Base-by-base conservation (phyloP, 2,113 vertebrate genomes). In the Sorex fumeus region DNA sequence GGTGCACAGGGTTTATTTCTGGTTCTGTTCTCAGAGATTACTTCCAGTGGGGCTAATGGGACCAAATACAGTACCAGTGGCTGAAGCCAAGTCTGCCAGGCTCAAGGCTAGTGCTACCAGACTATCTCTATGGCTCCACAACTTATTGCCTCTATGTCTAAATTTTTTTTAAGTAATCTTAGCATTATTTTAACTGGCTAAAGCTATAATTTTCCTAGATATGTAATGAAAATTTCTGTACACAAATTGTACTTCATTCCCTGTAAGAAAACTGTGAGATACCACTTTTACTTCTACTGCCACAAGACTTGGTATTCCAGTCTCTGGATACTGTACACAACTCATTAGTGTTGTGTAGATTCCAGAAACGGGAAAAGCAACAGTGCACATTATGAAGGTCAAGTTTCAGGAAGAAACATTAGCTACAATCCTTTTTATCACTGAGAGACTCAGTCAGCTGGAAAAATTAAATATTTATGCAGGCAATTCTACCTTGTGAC, bases 391-490 rank as follows among this genome's bases (percentile, higher is more conserved):
- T 36, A 62, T n/a, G 76, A 93, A 71, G 91, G 71, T 90, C 75
- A 95, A 50, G 83, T 84, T 95, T 94, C 92, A 88, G 67, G 67
- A 92, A 84, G 90, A 94, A 94, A 95, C 79, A 90, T 34, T 27
- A 93, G 84, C 85, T 84, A 50, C 27, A 67, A 93, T 27, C 50
- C 77, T 91, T 88, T 88, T 91, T 76, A 95, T 80, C 85, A 69
- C 30, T 36, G 40, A 83, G 75, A 84, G 67, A 47, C 88, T 80
- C 28, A 74, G 79, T 77, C 50, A 80, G 76, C 71, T 74, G 72
- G 85, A 92, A 94, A 93, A 91, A 93, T 94, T 88, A 95, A 95
- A 81, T 93, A 97, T 95, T 96, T 92, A 96, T 94, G 83, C 53
- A 78, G 21, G 71, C 79, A 92, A 83, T 71, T 93, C 91, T 81